Evolutionary conservation across 2,797 vertebrate species (phyloP).

Genomic region (Poliocrania exsul): DNA sequence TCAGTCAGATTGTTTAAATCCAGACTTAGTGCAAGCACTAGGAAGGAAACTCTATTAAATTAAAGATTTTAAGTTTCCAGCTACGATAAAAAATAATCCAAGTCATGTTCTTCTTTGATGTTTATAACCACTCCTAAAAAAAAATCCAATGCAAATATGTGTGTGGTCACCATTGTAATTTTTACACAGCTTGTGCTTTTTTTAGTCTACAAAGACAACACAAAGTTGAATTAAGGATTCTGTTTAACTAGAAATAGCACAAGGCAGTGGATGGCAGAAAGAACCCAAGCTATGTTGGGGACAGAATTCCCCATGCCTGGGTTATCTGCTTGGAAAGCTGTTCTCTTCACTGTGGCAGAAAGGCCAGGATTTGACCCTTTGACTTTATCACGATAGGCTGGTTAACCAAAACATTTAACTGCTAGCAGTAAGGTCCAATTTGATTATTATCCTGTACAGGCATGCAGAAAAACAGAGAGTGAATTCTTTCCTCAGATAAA

Average conservation of each 20-base stretch:
- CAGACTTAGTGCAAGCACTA: background rate
- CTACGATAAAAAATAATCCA: background rate
- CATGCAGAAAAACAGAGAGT: slow-evolving; percentile 60
- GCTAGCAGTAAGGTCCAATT: slow-evolving; percentile 1
- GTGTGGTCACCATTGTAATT: background rate
- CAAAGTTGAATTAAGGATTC: background rate
- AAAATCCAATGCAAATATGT: background rate
- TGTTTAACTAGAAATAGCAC: background rate
- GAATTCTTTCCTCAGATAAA: slow-evolving; percentile 48
- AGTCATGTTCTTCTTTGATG: background rate
- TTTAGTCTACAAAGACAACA: background rate
- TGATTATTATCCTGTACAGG: slow-evolving; percentile 56
- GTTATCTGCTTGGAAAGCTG: background rate
- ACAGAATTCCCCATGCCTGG: background rate
- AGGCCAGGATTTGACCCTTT: background rate
- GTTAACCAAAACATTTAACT: slow-evolving; percentile 51
- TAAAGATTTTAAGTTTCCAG: background rate
- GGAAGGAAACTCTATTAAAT: background rate
- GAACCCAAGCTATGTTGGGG: rapidly evolving
- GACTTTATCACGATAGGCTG: background rate
- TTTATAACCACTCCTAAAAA: background rate
- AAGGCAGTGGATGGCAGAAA: background rate
- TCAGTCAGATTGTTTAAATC: background rate
- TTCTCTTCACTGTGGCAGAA: background rate
- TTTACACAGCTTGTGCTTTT: background rate